Evolutionary conservation across 2,888 invertebrate genomes (phyloP).

Genomic region (Apantesis nais): DNA sequence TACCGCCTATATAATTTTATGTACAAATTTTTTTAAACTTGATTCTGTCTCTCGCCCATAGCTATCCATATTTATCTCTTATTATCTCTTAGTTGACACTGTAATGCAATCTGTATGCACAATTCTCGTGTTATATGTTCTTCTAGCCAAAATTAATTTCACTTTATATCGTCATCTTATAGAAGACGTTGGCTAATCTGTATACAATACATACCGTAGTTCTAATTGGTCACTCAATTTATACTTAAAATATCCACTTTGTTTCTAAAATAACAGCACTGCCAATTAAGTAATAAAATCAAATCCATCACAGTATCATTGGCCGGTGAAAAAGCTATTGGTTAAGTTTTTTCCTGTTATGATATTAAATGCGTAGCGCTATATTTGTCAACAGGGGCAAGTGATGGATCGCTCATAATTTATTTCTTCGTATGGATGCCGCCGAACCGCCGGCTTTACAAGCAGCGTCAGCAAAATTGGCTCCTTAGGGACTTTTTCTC

Average conservation of each 20-base stretch:
- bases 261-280: conserved; percentile 15
- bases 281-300: conserved; percentile 39
- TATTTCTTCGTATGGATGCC: conserved; percentile 60
- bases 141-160: neutral
- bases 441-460: conserved; percentile 55
- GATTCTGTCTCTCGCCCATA: neutral
- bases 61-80: neutral
- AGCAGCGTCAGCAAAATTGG: conserved; percentile 75
- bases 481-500: conserved; percentile 78
- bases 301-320: conserved; percentile 42
- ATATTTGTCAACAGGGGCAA: conserved; percentile 60
- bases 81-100: no score
- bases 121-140: neutral
- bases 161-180: neutral
- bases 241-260: neutral
- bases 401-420: conserved; percentile 74
- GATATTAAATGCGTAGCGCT: conserved; percentile 51
- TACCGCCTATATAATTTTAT: no score
- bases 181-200: neutral
- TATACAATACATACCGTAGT: neutral
- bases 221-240: neutral
- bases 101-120: no score
- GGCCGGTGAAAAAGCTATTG: conserved; percentile 39
- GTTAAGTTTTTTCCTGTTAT: conserved; percentile 50
- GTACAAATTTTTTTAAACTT: no score